Evolutionary conservation across 2,797 vertebrate genomes (phyloP), one percentile per base, ranked within the genome.

Genomic region (Clarias fuscus): DNA sequence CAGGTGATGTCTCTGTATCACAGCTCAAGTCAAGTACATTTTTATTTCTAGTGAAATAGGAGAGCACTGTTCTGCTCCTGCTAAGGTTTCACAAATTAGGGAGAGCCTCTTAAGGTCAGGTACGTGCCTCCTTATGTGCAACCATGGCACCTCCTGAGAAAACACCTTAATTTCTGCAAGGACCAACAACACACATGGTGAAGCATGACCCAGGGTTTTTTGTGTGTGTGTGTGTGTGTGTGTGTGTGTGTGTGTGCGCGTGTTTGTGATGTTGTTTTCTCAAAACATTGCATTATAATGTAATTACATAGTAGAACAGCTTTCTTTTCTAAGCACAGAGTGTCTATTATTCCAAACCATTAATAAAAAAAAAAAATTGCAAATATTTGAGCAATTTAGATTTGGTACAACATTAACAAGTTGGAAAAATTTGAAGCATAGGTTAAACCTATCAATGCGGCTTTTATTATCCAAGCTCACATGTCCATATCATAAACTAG

Each of bases 1-100:
- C 79, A 84, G 84, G 86, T 88, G 90, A 89, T 89, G 87, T 79
- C 88, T 90, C 86, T 88, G 91, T 89, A 90, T 91, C 91, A 90
- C 86, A 90, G 84, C 71, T 87, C 90, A 93, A 92, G 93, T 93
- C 93, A 92, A 92, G 92, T 86, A 92, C 93, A 40, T 79, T 93
- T 94, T 94, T 94, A 90, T 3, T 65, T 91, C 86, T 92, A 93
- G 94, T 95, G 88, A 91, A 92, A 93, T 83, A 90, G 10, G 58
- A 62, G 58, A 37, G 11, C 58, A 79, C 81, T 76, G 67, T 82
- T 89, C 83, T 83, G 83, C 82, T 88, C 82, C 68, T 88, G 89
- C 70, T 89, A 91, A 92, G 90, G 82, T 89, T 92, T 89, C 88
- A 76, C 84, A 91, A 88, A 92, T 92, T 94, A 93, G 68, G 84